These are phyloP conservation scores for Sabatieria punctata DNA, from an alignment of 2,888 invertebrate genomes.

Conservation along the genomic window DNA sequence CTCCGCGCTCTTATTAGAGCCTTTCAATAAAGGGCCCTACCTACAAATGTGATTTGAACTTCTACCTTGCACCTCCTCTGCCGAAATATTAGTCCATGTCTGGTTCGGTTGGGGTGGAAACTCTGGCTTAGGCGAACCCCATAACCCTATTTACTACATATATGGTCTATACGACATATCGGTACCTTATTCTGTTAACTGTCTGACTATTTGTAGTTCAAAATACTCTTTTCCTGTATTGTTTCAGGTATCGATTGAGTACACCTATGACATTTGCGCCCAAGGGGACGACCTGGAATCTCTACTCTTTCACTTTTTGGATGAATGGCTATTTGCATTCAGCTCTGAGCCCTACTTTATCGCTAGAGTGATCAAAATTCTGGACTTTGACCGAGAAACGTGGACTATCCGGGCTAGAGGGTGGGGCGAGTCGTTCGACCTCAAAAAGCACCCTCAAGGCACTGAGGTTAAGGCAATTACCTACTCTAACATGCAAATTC, in stretches of 20 bases:
- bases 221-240: conserved; percentile 12
- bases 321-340: conserved; percentile 80
- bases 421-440: conserved; percentile 68
- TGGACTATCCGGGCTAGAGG: conserved; percentile 54
- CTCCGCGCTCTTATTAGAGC: too few species aligned
- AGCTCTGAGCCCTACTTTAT: conserved; percentile 46
- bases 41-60: too few species aligned
- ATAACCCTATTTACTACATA: too few species aligned
- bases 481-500: conserved; percentile 92
- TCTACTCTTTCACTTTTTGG: conserved; percentile 74
- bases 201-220: too few species aligned
- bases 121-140: too few species aligned
- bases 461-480: conserved; percentile 98
- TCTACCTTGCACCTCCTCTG: too few species aligned
- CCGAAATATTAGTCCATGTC: too few species aligned
- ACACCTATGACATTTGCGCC: conserved; percentile 64
- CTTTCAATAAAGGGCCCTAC: too few species aligned
- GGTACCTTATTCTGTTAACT: too few species aligned
- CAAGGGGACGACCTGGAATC: conserved; percentile 69
- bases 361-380: conserved; percentile 41
- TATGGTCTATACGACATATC: too few species aligned
- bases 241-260: conserved; percentile 48
- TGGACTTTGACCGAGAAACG: conserved; percentile 62
- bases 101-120: too few species aligned
- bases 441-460: conserved; percentile 82